phyloP scores from a whole-genome alignment of 2,888 invertebrate genomes.

The Amphimallon solstitiale region DNA sequence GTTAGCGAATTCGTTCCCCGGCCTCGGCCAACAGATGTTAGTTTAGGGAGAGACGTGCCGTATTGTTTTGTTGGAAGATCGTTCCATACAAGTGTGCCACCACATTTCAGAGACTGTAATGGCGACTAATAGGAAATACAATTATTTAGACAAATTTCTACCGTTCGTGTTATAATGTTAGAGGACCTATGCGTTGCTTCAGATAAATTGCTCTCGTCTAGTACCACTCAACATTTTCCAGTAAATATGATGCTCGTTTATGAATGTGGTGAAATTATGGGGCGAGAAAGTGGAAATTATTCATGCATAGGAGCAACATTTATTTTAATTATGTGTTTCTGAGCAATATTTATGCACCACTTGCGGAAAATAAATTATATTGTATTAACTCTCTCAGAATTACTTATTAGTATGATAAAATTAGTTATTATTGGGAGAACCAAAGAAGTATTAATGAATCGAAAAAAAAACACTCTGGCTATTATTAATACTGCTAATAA shows the following conservation, averaged over 20 bases:
- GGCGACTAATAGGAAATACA: slow-evolving; percentile 46
- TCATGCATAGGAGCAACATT: background rate
- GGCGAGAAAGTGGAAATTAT: background rate
- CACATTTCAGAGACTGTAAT: slow-evolving; percentile 49
- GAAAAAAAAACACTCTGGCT: too few species aligned
- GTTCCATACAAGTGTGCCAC: slow-evolving; percentile 51
- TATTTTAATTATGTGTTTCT: background rate
- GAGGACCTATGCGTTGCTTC: background rate
- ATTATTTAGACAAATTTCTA: slow-evolving; percentile 42
- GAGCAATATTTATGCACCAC: too few species aligned
- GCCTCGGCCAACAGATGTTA: slow-evolving; percentile 49
- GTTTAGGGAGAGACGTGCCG: slow-evolving; percentile 48
- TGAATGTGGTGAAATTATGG: background rate
- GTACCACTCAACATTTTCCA: slow-evolving; percentile 1
- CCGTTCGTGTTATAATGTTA: slow-evolving; percentile 12
- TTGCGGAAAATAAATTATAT: too few species aligned
- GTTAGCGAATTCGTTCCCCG: slow-evolving; percentile 29
- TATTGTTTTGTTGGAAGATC: slow-evolving; percentile 48
- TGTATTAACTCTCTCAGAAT: too few species aligned
- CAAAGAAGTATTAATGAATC: too few species aligned
- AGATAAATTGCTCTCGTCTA: slow-evolving; percentile 7
- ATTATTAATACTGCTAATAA: too few species aligned
- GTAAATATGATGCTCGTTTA: slow-evolving; percentile 15
- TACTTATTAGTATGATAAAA: too few species aligned
- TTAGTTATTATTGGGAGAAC: too few species aligned